phyloP scores from a whole-genome alignment of 1,140 invertebrate species.

The Hetaerina americana region DNA sequence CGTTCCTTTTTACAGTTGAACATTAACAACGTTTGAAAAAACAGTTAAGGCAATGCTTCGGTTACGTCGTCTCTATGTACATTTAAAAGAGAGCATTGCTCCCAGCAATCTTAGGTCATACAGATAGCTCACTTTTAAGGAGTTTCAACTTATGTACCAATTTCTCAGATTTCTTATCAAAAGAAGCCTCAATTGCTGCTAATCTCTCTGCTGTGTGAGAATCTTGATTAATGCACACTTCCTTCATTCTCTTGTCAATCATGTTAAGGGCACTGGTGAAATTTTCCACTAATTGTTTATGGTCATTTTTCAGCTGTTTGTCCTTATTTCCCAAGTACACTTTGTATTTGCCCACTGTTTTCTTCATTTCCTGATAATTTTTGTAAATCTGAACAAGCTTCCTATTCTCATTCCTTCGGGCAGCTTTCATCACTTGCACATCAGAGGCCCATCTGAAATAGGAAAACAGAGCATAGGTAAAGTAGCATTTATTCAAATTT shows the following conservation, averaged over 20 bases:
- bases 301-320: background rate
- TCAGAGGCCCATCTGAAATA: background rate
- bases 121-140: too few relatives aligned
- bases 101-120: too few relatives aligned
- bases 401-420: background rate
- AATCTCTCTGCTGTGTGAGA: background rate
- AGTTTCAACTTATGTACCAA: too few relatives aligned
- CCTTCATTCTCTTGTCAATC: background rate
- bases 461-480: too few relatives aligned
- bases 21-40: too few relatives aligned
- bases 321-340: background rate
- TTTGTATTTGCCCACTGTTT: background rate
- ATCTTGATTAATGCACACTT: background rate
- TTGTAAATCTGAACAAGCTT: background rate
- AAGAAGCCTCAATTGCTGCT: background rate
- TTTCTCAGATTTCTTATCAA: background rate
- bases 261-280: background rate
- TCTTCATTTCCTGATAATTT: background rate
- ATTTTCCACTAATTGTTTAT: background rate
- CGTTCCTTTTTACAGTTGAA: too few relatives aligned
- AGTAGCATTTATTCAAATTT: too few relatives aligned
- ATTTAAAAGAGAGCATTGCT: too few relatives aligned
- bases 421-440: background rate
- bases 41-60: too few relatives aligned
- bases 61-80: too few relatives aligned